phyloP scores from a whole-genome alignment of 1,140 invertebrate genomes.

The Sitophilus oryzae region DNA sequence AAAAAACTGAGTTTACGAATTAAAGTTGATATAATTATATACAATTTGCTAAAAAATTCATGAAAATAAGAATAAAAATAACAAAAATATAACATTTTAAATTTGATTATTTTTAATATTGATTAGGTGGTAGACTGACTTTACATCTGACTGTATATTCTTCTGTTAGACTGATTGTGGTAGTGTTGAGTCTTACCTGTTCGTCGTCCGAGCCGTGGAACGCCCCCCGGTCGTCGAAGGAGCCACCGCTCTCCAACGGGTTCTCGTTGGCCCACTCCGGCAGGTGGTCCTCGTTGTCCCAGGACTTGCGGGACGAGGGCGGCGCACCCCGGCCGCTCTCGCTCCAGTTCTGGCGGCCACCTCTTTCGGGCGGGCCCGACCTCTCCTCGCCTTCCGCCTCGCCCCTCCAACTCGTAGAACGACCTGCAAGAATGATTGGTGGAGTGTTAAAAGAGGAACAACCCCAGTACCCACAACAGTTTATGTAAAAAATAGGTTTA shows the following conservation, averaged over 20 bases:
- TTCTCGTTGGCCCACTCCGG: constrained; percentile 75
- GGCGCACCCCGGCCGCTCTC: constrained; percentile 38
- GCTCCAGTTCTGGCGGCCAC: constrained; percentile 31
- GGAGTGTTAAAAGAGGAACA: background rate
- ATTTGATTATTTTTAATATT: too few relatives aligned
- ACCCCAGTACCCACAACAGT: background rate
- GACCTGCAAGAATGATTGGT: constrained; percentile 31
- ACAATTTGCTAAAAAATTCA: too few relatives aligned
- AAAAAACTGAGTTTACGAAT: too few relatives aligned
- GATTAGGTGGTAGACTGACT: too few relatives aligned
- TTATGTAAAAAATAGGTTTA: too few relatives aligned
- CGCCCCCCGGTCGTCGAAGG: constrained; percentile 79
- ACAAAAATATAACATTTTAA: too few relatives aligned
- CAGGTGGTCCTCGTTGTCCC: constrained; percentile 56
- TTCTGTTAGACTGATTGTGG: too few relatives aligned
- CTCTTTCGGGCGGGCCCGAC: constrained; percentile 33
- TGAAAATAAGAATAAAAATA: too few relatives aligned
- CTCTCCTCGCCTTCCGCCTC: constrained; percentile 42
- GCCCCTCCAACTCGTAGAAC: constrained; percentile 59
- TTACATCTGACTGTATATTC: too few relatives aligned
- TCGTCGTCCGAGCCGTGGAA: constrained; percentile 68
- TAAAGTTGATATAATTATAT: too few relatives aligned
- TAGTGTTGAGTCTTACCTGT: constrained; percentile 14
- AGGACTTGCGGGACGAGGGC: constrained; percentile 43
- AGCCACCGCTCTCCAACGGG: constrained; percentile 70